Base-by-base conservation (phyloP, 2,888 invertebrate species). In the Nemotelus pantherinus region DNA sequence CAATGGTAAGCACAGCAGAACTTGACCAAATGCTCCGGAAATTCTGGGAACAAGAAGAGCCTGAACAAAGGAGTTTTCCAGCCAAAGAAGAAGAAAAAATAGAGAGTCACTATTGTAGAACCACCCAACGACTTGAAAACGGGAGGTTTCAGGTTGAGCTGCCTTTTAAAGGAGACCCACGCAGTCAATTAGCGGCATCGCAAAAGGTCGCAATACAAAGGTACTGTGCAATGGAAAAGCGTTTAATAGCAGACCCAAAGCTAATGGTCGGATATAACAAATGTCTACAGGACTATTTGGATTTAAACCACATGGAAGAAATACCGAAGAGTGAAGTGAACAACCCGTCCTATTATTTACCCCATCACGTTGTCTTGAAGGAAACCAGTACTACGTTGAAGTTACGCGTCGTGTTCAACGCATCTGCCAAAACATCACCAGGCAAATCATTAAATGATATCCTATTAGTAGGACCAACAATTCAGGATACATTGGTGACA, bases 351-450 rank as follows among this genome's bases (percentile, higher is more conserved):
- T 80, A 79, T 50, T 81, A 75, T 76, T 45, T 81, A 43, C 80
- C 80, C 3, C 81, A 81, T 77, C 81, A 81, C 68, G 77, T 77
- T 9, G 78, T 80, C 7, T 55, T 81, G 10, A 77, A 78, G 50
- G 70, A 70, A 63, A 25, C 55, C 2, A 79, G 76, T 55, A 44
- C 55, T 6, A 71, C 63, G 2, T 72, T 64, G 6, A 77, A 77
- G 45, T 25, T 77, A 3, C 41, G 72, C 3, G 72, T 77, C 10
- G 77, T 77, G 7, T 77, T 77, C 41, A 70, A 77, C 41, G 80
- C 64, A 48, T 79, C 67, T 25, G 41, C 43, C 0, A 77, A 77
- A 72, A 77, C 76, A 1, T 53, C 60, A 7, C 43, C 50, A 3
- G 77, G 77, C 3, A 41, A 47, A 10, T 78, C 77, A 9, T 64